Base-by-base conservation (phyloP, 2,113 vertebrate species). In the Brachionichthys hirsutus region DNA sequence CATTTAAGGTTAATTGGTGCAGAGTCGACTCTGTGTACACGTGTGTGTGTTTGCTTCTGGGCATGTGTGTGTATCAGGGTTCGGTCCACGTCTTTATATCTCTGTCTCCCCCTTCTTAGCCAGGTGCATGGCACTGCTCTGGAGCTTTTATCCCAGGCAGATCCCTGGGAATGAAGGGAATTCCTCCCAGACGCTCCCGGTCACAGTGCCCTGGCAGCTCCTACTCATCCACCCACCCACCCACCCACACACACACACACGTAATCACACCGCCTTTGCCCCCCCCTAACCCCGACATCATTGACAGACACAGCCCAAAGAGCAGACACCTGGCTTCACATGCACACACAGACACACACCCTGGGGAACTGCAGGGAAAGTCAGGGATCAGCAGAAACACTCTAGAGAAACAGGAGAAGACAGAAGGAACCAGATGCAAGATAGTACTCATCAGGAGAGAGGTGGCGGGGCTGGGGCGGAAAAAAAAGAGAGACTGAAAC, bases 291-390 rank as follows among this genome's bases (percentile, higher is more conserved):
- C 65, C 62, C 70, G 51, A 83, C 89, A 84, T 55, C 60, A 92
- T 82, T 93, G 93, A 95, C 93, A 94, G 92, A 94, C 92, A 94
- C 87, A 92, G 86, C 89, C 88, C 91, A 94, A 90, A 93, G 91
- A 86, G 76, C 77, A 88, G 89, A 91, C 92, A 94, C 94, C 93
- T 95, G 94, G 94, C 89, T 87, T 81, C 71, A 43, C 61, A 73
- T 36, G 73, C 74, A 71, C 80, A 89, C 90, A 87, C 90, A 57
- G 69, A 73, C 77, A 83, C 78, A 82, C 73, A 85, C 84, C 87
- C 77, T 67, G 72, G 82, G 87, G 83, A 82, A 73, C 65, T 62
- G 80, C 47, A 61, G 83, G 66, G 81, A 88, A 90, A 88, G 85
- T 87, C 73, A 76, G 75, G 83, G 88, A 85, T 91, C 85, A 87